These are phyloP conservation scores for Cantharis nigra DNA, from an alignment of 2,888 invertebrate genomes.

Conservation along the genomic window DNA sequence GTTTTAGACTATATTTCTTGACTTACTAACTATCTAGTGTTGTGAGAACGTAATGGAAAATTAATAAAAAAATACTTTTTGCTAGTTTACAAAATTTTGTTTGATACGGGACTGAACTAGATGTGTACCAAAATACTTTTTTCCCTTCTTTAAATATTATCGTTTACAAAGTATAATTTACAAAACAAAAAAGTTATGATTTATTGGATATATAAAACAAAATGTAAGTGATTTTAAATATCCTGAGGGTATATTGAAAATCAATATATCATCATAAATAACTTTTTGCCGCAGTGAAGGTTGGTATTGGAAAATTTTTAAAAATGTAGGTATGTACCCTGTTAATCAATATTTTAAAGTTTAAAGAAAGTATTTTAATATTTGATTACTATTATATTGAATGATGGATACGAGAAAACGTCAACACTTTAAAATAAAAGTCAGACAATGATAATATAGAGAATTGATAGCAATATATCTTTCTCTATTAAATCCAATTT, in stretches of 20 bases:
- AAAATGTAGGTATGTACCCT: neutral
- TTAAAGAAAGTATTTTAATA: neutral
- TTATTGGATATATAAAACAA: neutral
- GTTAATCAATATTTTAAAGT: neutral
- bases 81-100: no score
- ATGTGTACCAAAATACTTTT: neutral
- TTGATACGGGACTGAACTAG: neutral
- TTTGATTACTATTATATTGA: neutral
- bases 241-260: neutral
- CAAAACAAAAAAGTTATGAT: neutral
- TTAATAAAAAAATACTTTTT: no score
- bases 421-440: conserved; percentile 3
- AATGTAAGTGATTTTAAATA: neutral
- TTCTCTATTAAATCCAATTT: neutral
- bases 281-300: neutral
- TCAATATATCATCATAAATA: neutral
- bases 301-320: neutral
- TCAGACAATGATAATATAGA: neutral
- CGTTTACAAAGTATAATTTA: neutral
- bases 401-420: conserved; percentile 3
- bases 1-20: no score
- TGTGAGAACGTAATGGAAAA: no score
- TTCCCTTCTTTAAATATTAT: neutral
- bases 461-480: neutral
- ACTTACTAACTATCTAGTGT: no score